Evolutionary conservation across 2,113 vertebrate genomes (phyloP).

Genomic region (Saccopteryx leptura): DNA sequence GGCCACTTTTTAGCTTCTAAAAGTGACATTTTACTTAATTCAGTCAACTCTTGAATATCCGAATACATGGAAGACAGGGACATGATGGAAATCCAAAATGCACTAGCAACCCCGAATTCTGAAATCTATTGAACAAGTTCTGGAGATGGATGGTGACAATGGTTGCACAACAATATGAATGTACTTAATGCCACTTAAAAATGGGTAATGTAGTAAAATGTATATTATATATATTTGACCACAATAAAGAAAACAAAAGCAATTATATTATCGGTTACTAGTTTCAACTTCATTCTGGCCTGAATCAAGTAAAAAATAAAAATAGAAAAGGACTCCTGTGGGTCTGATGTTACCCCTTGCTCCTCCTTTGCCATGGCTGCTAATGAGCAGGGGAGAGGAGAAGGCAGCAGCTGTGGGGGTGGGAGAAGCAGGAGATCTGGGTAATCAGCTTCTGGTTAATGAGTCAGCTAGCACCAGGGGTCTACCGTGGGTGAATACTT

Average conservation of each 20-base stretch:
- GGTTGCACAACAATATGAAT: not conserved
- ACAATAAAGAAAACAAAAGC: not conserved
- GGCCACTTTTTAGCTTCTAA: not conserved
- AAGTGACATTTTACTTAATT: conserved; percentile 8
- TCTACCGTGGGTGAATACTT: conserved; percentile 66
- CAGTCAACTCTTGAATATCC: not conserved
- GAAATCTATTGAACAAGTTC: not conserved
- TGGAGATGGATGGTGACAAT: not conserved
- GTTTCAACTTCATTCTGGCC: conserved; percentile 47
- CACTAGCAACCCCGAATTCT: not conserved
- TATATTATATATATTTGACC: conserved; percentile 32
- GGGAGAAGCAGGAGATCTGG: not conserved
- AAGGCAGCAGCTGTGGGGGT: not conserved
- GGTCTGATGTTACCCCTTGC: conserved; percentile 11
- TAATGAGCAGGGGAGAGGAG: conserved; percentile 69
- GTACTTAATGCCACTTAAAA: not conserved
- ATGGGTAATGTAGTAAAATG: not conserved
- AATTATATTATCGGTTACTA: not conserved
- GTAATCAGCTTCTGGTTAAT: conserved; percentile 64
- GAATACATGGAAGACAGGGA: not conserved
- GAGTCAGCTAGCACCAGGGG: conserved; percentile 69
- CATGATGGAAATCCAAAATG: not conserved
- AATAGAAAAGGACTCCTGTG: not conserved
- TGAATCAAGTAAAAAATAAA: conserved; percentile 11
- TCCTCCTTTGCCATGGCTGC: not conserved